Evolutionary conservation across 2,888 invertebrate genomes (phyloP), one percentile per base, ranked within the genome.

Genomic region (Drosophila yooni): DNA sequence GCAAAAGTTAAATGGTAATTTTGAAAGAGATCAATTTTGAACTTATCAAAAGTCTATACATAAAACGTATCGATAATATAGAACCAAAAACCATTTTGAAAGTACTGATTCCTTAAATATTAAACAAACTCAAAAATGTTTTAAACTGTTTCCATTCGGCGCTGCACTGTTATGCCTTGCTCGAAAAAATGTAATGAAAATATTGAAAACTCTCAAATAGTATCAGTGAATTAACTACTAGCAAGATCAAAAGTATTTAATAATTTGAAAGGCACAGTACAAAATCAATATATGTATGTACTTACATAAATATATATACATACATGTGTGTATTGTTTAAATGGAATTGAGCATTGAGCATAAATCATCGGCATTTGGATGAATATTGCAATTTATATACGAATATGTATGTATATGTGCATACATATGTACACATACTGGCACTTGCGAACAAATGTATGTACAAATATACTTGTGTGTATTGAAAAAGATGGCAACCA

Each of bases 331-430:
- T 54, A 58, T 62, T 61, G 61, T 73, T 75, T 52, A 56, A 78
- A 78, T 25, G 79, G 79, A 75, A 80, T 68, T 75, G 80, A 75
- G 76, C 80, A 68, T 38, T 74, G 21, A 21, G 21, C 53, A 27
- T 10, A 33, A 31, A 25, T 27, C 52, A 69, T 48, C 33, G 33
- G 15, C 10, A 56, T 36, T 36, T 54, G 34, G 25, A 27, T 18
- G 31, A 51, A 33, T 50, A 67, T 50, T 67, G 31, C 64, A 25
- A 65, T 65, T 65, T 38, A 38, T 56, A 56, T 59, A 53, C 52
- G 29, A 31, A 52, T 73, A 63, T 36, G 40, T 29, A 46, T 54
- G 64, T 21, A 34, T 59, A 54, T 62, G 38, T 36, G 21, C 21
- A 21, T 21, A 21, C 21, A 51, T 72, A 62, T 31, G 34, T 29